Evolutionary conservation across 2,113 vertebrate species (phyloP), one percentile per base, ranked within the genome.

Genomic region (Oryzias curvinotus): DNA sequence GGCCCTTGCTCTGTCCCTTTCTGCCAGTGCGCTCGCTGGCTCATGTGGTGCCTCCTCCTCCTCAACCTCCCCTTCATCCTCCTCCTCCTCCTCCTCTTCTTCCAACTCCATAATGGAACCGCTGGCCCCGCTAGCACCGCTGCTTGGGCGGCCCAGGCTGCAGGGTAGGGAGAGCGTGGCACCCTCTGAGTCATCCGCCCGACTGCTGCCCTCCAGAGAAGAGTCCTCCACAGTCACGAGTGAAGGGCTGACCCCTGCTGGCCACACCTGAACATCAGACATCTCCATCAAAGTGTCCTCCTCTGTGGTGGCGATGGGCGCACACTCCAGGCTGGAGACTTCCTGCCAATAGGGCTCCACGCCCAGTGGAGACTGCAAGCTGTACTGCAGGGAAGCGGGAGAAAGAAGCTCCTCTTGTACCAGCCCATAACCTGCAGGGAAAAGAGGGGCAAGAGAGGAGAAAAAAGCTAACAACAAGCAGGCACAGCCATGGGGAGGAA

Each of bases 171-270:
- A 93, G 68, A 95, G 93, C 0, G 94, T 95, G 87, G 94, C 94
- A 68, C 93, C 93, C 1, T 98, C 96, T 0, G 95, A 96, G 88
- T 99, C 96, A 63, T 98, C 97, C 0, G 96, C 94, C 68, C 89
- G 89, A 62, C 96, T 98, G 93, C 96, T 99, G 90, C 93, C 96
- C 68, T 98, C 97, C 83, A 99, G 92, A 36, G 97, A 99, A 30
- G 95, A 99, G 92, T 99, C 97, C 89, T 99, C 97, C 66, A 98
- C 95, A 1, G 95, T 94, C 82, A 98, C 96, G 90, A 99, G 92
- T 0, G 96, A 97, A 48, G 97, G 95, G 43, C 94, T 95, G 90
- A 95, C 90, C 81, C 95, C 96, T 0, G 94, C 91, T 2, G 97
- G 96, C 97, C 97, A 98, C 88, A 98, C 94, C 89, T 97, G 96